Percentiles rank a stretch among this genome's conserved stretches.
These are phyloP conservation scores for Kuschelorhynchus macadamiae DNA, from an alignment of 2,888 invertebrate species.

Conservation along the genomic window DNA sequence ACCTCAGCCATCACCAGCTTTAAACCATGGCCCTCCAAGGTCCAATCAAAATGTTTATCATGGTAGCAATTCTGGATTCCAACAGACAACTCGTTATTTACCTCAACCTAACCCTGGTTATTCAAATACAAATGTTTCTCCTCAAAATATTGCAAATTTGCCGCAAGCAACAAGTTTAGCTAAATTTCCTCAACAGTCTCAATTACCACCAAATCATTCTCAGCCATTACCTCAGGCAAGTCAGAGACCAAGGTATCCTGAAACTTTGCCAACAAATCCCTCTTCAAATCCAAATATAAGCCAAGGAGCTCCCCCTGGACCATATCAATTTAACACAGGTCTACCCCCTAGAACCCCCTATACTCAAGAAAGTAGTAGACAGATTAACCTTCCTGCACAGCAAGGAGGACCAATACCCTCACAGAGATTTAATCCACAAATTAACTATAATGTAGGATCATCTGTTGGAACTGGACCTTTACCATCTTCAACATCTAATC, in stretches of 20 bases:
- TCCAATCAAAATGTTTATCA: not conserved
- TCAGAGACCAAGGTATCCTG: constrained; percentile 31
- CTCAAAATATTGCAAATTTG: constrained; percentile 6
- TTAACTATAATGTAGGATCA: constrained; percentile 37
- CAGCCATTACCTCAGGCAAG: not conserved
- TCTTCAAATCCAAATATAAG: constrained; percentile 19
- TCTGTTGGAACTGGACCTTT: constrained; percentile 5
- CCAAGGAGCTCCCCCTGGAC: constrained; percentile 8
- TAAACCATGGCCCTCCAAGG: no score
- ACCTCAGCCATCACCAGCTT: not conserved
- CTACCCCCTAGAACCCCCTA: constrained; percentile 27
- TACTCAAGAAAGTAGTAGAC: not conserved
- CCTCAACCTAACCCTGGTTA: not conserved
- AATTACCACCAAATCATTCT: not conserved
- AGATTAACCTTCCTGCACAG: not conserved
- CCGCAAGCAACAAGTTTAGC: not conserved
- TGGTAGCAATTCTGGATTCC: no score
- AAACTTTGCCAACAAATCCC: constrained; percentile 15
- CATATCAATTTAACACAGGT: constrained; percentile 37
- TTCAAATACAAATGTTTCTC: not conserved
- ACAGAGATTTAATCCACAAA: constrained; percentile 41
- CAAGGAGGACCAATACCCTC: constrained; percentile 16
- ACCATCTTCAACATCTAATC: constrained; percentile 1
- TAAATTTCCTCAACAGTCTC: not conserved
- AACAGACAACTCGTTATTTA: no score